A percentile compares a stretch with the other conserved stretches of the same genome.
Evolutionary conservation across 2,113 vertebrate species (phyloP).

Genomic region (Psephotus haematonotus): DNA sequence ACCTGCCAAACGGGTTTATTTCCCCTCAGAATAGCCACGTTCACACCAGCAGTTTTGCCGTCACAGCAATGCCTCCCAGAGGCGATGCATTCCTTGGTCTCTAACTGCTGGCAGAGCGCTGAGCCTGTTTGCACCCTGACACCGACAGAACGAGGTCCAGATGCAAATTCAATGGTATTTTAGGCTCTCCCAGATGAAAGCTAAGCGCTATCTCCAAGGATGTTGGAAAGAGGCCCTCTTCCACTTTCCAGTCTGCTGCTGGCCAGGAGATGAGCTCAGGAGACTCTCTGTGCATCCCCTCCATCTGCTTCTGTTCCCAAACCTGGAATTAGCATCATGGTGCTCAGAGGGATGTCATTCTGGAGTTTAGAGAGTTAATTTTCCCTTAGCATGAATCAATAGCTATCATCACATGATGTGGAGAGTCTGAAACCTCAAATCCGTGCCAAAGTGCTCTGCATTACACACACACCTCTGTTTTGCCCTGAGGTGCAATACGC

Average conservation of each 20-base stretch:
- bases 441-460: constrained; percentile 9
- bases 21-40: fast-evolving
- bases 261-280: not conserved
- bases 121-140: not conserved
- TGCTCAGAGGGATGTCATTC: not conserved
- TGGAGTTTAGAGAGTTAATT: constrained; percentile 9
- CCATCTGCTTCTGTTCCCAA: not conserved
- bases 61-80: not conserved
- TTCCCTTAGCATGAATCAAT: constrained; percentile 21
- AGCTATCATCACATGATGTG: constrained; percentile 20
- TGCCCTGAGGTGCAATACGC: not conserved
- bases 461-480: constrained; percentile 29
- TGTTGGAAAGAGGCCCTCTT: not conserved
- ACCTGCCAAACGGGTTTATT: fast-evolving
- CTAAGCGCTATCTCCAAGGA: not conserved
- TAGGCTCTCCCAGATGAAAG: not conserved
- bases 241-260: not conserved
- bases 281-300: not conserved
- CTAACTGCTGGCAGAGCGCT: fast-evolving
- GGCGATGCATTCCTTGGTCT: fast-evolving
- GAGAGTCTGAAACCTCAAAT: constrained; percentile 22
- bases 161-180: fast-evolving
- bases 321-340: not conserved
- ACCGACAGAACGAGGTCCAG: not conserved
- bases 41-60: not conserved